Evolutionary conservation across 2,113 vertebrate genomes (phyloP), one percentile per base, ranked within the genome.

Genomic region (Dipodomys ordii): DNA sequence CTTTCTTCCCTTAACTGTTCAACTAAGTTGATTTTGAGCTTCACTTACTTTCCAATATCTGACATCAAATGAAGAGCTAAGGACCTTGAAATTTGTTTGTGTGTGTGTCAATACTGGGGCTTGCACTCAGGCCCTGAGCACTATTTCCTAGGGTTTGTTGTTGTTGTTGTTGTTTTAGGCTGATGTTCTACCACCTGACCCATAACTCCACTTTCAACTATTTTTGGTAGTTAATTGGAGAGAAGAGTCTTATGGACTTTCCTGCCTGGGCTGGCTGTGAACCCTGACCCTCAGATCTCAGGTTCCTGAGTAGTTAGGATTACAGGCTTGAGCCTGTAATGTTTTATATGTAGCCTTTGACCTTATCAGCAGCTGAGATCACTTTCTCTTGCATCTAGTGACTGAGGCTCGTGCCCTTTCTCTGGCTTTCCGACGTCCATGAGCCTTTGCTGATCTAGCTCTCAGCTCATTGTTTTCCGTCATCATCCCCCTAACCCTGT

Each of bases 61-160:
- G 71, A 91, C 28, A 12, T 72, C 30, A 82, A 88, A 79, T 93
- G 32, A 87, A 69, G 84, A 88, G 53, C 60, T 25, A 67, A 27
- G 13, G 8, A 49, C 73, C 46, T 68, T 57, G 53, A 16, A 57
- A 57, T 57, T 57, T 18, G 53, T 57, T 3, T 57, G 12, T 57
- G 53, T 57, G 53, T 57, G 53, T 57, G 15, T 16, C 2, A 57
- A 57, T 57, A 49, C 49, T 12, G 49, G 49, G 49, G 49, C 49
- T 49, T 49, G 16, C 12, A 57, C 15, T 57, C 53, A 57, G 53
- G 53, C 11, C 15, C 15, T 57, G 53, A 57, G 53, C 15, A 57
- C 53, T 57, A 13, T 57, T 57, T 57, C 53, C 15, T 57, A 57
- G 53, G 53, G 39, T 39, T 39, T 39, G 39, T 53, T 53, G 49